Base-by-base conservation (phyloP, 92 coral and sea anemone species). In the Porites divaricata region DNA sequence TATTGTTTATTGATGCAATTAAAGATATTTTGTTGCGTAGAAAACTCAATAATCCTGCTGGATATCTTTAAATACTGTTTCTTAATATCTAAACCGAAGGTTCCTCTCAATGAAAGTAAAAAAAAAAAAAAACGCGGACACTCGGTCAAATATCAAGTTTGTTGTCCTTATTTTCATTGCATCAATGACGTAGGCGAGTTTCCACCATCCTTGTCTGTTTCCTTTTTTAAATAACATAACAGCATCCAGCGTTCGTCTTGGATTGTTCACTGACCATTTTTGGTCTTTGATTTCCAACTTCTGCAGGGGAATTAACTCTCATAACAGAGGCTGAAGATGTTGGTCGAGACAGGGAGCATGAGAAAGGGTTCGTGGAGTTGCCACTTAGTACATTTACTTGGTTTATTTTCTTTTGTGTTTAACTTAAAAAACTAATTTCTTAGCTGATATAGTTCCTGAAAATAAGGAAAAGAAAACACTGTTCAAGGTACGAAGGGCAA, bases 361-460 rank as follows among this genome's bases (percentile, higher is more conserved):
- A 28, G 41, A 28, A 56, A 59, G 68, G 53, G 25, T 57, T 22
- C 35, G 9, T 61, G 70, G 69, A 57, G 35, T 61, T 61, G 48
- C 26, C 35, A n/a, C 21, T 48, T 65, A 62, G 23, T 50, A 20
- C n/a, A n/a, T n/a, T n/a, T n/a, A n/a, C 57, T 7, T 14, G 6
- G 0, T 15, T 4, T 9, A 17, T 19, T 7, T 86, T 14, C 65
- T 7, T 2, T 24, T 16, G 2, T 12, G 45, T 9, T 6, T 19
- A 9, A 67, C 12, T 72, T 76, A 93, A 67, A 93, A 93, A 7
- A 90, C 78, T 78, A 93, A 87, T 75, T 90, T 93, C 73, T 93
- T 93, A 15, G 90, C 94, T 26, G 84, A 61, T 24, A 82, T 68
- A n/a, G 75, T 51, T 19, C 86, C 96, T 93, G 76, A 35, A 90